These are phyloP conservation scores for Leucophenga maculata DNA, from an alignment of 2,888 invertebrate genomes.

Conservation along the genomic window DNA sequence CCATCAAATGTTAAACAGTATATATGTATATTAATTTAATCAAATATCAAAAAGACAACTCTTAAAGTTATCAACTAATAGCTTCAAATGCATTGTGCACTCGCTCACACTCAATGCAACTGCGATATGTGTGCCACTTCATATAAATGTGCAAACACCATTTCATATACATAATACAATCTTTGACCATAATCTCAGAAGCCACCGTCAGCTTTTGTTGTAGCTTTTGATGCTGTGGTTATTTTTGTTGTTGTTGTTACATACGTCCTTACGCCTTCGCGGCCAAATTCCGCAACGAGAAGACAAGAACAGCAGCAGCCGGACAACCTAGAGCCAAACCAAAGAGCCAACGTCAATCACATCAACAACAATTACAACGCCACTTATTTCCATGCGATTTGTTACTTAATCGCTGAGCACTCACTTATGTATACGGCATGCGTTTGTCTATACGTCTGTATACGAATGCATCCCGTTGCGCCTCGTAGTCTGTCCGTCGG, in stretches of 20 bases:
- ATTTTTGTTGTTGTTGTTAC: background rate
- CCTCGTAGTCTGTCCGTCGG: background rate
- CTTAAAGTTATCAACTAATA: no score
- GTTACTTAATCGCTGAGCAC: conserved; percentile 23
- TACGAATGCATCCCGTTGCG: no score
- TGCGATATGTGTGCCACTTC: no score
- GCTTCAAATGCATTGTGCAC: no score
- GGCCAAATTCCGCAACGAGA: background rate
- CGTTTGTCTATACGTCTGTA: no score
- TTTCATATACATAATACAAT: background rate
- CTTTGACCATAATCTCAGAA: background rate
- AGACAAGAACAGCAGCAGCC: conserved; percentile 20
- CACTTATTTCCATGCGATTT: conserved; percentile 25
- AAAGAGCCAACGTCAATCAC: conserved; percentile 10
- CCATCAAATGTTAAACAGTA: no score
- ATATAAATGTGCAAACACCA: no score
- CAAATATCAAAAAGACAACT: no score
- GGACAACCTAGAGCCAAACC: background rate
- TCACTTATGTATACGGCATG: background rate
- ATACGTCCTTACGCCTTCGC: background rate
- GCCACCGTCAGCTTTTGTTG: no score
- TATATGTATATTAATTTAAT: no score
- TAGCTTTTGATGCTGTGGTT: no score
- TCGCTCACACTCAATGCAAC: no score
- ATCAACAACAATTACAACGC: conserved; percentile 31